Evolutionary conservation across 2,797 vertebrate species (phyloP), one percentile per base, ranked within the genome.

Genomic region (Peromyscus aztecus): DNA sequence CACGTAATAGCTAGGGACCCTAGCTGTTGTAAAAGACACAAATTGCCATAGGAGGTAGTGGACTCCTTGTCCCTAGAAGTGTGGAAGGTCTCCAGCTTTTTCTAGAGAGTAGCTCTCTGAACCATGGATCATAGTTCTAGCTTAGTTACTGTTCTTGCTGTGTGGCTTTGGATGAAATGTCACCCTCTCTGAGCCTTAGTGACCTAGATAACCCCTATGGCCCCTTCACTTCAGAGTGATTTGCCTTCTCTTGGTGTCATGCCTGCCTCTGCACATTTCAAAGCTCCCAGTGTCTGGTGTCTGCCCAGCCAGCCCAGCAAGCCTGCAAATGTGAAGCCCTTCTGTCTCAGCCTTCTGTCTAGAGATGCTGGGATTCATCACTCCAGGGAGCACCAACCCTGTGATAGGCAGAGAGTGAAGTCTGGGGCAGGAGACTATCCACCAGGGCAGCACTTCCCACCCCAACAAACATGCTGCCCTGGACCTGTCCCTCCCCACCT

Each of bases 321-420:
- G 73, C 63, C 63, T 55, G 0, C 89, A 93, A 94, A 91, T 96
- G 71, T 31, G n/a, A 93, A 63, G 76, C 55, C 69, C 89, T 87
- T 92, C 92, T 61, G 84, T 80, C 92, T 89, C 57, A 7, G 67
- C 69, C 96, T 94, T 95, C 90, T 97, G 95, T 96, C 86, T 80
- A 63, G 91, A 96, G 76, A 82, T 2, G 4, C 89, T 19, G 2
- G 80, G 96, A 93, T 82, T 88, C 81, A 85, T 0, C 69, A 67
- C 84, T 76, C 34, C 1, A 37, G 82, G 27, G 75, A 61, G 57
- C 0, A 16, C 49, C 49, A 89, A 81, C 91, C 76, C 91, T 77
- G 73, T 89, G 89, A 85, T 78, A 96, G 96, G 82, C 93, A 95
- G 91, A 46, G 65, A 71, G 71, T 49, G 16, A 89, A 34, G 63